These are phyloP conservation scores for Ceyx margarethae DNA, from an alignment of 2,113 vertebrate species.

Conservation along the genomic window DNA sequence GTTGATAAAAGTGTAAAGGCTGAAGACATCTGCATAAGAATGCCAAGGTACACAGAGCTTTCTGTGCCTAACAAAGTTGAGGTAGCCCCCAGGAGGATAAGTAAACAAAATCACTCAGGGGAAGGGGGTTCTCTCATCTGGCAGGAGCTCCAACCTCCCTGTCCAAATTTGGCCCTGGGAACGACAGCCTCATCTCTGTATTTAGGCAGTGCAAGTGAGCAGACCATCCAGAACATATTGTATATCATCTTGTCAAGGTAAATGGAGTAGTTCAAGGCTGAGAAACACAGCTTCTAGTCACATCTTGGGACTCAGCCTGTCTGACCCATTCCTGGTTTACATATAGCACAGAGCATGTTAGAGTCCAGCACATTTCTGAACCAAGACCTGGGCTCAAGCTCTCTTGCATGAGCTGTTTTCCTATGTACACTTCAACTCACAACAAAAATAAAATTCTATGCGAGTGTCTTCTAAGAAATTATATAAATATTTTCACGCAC, in stretches of 20 bases:
- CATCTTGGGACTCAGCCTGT: neutral
- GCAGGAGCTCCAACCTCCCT: neutral
- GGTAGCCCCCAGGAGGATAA: neutral
- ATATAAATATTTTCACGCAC: neutral
- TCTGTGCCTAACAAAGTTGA: neutral
- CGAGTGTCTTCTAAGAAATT: neutral
- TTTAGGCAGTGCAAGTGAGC: neutral
- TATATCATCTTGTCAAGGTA: neutral
- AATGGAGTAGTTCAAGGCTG: neutral
- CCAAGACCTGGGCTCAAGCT: neutral
- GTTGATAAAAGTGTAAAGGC: neutral
- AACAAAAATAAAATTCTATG: neutral
- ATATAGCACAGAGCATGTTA: neutral
- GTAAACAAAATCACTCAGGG: neutral
- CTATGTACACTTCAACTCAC: neutral
- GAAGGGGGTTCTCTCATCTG: neutral
- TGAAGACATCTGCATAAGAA: neutral
- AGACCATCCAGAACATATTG: neutral
- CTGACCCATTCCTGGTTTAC: neutral
- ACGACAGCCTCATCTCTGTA: neutral
- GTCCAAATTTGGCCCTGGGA: neutral
- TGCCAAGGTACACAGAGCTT: neutral
- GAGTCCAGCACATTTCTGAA: neutral
- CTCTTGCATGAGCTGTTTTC: neutral
- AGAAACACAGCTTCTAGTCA: neutral